Evolutionary conservation across 2,113 vertebrate genomes (phyloP).

Genomic region (Pardalotus punctatus): DNA sequence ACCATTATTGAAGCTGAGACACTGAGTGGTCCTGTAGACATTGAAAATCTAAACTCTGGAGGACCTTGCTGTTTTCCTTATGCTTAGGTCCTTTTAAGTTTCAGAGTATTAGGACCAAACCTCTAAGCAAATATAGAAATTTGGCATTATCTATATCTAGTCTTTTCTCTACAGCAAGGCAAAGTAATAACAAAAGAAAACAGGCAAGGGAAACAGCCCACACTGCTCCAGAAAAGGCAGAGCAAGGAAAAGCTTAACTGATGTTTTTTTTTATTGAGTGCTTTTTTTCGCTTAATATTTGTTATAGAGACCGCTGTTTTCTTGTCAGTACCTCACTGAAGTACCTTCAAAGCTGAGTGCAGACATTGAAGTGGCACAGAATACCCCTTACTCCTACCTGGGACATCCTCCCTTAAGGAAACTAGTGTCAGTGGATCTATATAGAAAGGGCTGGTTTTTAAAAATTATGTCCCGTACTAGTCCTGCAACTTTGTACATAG

Average conservation of each 20-base stretch:
- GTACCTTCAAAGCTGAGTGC: neutral
- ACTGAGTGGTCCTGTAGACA: neutral
- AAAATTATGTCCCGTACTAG: neutral
- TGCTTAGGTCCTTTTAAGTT: neutral
- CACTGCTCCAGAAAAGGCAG: neutral
- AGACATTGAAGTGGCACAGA: neutral
- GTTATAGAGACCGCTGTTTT: neutral
- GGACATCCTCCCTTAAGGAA: neutral
- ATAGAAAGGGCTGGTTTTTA: neutral
- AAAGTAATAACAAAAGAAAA: neutral
- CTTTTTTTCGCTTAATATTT: neutral
- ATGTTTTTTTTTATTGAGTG: neutral
- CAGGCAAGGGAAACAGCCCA: neutral
- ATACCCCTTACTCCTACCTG: neutral
- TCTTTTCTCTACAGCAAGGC: neutral
- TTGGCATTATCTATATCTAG: neutral
- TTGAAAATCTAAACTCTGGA: neutral
- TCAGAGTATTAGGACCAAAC: neutral
- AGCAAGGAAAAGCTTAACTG: neutral
- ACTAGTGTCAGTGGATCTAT: neutral
- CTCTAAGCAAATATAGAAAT: neutral
- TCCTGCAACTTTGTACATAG: neutral
- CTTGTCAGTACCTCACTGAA: neutral
- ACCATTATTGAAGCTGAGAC: neutral
- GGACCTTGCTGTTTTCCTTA: neutral